Evolutionary conservation across 23 tunicate genomes (phyloP), one percentile per base, ranked within the genome.

Genomic region (Phallusia fumigata): DNA sequence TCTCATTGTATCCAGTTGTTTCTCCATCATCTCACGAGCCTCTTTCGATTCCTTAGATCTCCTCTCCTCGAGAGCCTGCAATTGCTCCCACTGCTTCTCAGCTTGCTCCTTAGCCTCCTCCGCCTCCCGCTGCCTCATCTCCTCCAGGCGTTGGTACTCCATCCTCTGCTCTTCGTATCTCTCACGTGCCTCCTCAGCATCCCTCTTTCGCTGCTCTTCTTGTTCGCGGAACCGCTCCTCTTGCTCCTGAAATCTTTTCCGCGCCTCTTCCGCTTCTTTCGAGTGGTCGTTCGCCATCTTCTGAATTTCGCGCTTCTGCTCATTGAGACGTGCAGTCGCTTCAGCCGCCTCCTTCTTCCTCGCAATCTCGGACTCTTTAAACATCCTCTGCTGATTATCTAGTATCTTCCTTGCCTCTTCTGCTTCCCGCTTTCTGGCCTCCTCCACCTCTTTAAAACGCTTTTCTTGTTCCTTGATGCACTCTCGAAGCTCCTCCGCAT

Each of bases 21-120:
- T 58, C 28, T 58, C 69, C 69, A 58, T 58, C 69, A 58, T 13
- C 16, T 58, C 69, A 22, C 69, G 69, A 58, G 26, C 28, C 69
- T 58, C 69, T 58, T 58, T 58, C 13, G 69, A 22, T 22, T 58
- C 69, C 28, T 58, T 58, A 16, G 26, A 21, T 21, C 69, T 22
- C 28, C 13, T 58, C 28, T 58, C 69, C 16, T 58, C 69, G 15
- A 58, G 69, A 21, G 26, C 69, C 16, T 58, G 69, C 69, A 58
- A 16, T 58, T 58, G 69, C 69, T 58, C 69, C 69, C 69, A 58
- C 28, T 58, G 69, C 69, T 58, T 58, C 28, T 58, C 69, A 58
- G 69, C 69, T 24, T 21, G 69, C 13, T 22, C 3, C 69, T 13
- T 58, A 3, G 69, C 69, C 28, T 58, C 69, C 16, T 58, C 69